These are phyloP conservation scores for Phortica magna DNA, from an alignment of 2,888 invertebrate species.

Conservation along the genomic window DNA sequence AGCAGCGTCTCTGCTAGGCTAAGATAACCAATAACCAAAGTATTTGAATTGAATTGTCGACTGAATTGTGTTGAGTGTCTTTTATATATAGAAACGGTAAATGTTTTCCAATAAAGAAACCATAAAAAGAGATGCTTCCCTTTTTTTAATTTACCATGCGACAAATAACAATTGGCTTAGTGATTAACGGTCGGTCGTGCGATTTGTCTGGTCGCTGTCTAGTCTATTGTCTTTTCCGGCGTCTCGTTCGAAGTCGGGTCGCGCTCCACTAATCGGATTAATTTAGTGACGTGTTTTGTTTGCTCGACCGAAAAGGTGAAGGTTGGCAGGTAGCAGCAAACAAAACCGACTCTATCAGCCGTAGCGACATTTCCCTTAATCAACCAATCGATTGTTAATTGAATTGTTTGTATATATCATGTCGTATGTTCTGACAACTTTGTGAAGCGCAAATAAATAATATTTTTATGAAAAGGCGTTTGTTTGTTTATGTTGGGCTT, in stretches of 20 bases:
- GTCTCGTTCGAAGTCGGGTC: neutral
- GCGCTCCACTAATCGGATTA: slow-evolving; percentile 61
- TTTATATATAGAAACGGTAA: neutral
- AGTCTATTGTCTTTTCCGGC: neutral
- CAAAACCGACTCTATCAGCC: neutral
- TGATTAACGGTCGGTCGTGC: neutral
- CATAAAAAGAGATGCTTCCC: neutral
- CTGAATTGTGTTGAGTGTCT: neutral
- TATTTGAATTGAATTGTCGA: no score
- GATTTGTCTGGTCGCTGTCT: neutral
- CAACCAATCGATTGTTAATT: slow-evolving; percentile 55
- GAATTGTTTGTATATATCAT: slow-evolving; percentile 65
- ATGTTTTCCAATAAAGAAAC: slow-evolving; percentile 6
- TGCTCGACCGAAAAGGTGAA: slow-evolving; percentile 50
- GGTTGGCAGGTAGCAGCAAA: neutral
- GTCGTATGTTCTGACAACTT: neutral
- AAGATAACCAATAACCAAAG: no score
- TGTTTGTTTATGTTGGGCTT: no score
- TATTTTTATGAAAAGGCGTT: neutral
- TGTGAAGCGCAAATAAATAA: slow-evolving; percentile 41
- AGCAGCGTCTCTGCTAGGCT: neutral
- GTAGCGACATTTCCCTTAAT: neutral
- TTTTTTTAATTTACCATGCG: neutral
- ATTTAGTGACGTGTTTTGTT: slow-evolving; percentile 61
- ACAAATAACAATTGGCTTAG: neutral